Evolutionary conservation across 2,888 invertebrate genomes (phyloP).

Genomic region (Nemapogon koenigi): DNA sequence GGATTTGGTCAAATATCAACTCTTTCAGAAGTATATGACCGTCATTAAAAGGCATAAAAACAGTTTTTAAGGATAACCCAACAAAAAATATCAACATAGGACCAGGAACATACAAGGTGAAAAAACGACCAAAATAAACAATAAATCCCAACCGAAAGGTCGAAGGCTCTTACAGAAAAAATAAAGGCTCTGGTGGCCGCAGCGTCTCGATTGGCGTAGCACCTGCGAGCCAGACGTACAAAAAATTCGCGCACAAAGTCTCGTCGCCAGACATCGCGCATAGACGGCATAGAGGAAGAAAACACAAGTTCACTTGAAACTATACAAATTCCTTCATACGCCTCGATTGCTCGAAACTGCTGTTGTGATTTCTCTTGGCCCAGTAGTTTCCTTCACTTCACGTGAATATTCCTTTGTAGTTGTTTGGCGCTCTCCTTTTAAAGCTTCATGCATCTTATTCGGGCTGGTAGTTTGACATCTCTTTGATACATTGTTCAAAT

Average conservation of each 20-base stretch:
- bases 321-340: not conserved
- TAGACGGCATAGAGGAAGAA: no score
- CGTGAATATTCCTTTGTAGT: no score
- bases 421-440: no score
- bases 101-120: slow-evolving; percentile 4
- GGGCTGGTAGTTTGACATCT: no score
- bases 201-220: slow-evolving; percentile 22
- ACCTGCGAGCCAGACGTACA: slow-evolving; percentile 50
- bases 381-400: no score
- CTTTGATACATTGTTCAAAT: no score
- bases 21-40: not conserved
- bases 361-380: not conserved
- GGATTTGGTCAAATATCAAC: not conserved
- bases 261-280: slow-evolving; percentile 2
- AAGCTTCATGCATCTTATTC: no score
- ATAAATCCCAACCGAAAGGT: slow-evolving; percentile 29
- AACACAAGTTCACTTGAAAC: slow-evolving; percentile 9
- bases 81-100: slow-evolving; percentile 21
- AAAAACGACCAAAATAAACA: slow-evolving; percentile 41
- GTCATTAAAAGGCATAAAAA: slow-evolving; percentile 6
- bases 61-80: slow-evolving; percentile 5
- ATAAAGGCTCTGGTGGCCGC: not conserved
- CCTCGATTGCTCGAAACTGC: not conserved
- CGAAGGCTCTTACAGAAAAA: slow-evolving; percentile 36
- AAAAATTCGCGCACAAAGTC: slow-evolving; percentile 29